Percentiles rank a stretch among this genome's conserved stretches.
These are phyloP conservation scores for Sepiola atlantica DNA, from an alignment of 2,888 invertebrate species.

Conservation along the genomic window DNA sequence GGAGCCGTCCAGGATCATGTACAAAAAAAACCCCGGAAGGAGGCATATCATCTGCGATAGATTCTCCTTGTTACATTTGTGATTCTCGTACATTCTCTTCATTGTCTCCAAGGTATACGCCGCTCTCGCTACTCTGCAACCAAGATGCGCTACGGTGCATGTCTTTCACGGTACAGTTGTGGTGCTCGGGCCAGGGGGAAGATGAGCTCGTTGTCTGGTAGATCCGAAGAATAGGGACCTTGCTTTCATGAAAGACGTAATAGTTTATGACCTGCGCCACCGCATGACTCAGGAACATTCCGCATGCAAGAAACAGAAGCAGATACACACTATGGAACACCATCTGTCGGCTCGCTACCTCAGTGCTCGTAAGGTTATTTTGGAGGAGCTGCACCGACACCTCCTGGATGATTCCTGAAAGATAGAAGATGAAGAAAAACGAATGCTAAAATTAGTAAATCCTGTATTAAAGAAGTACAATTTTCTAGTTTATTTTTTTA, in stretches of 20 bases:
- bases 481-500: neutral
- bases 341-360: slow-evolving; percentile 53
- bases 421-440: neutral
- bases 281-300: slow-evolving; percentile 63
- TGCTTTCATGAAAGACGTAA: slow-evolving; percentile 56
- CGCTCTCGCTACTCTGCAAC: slow-evolving; percentile 70
- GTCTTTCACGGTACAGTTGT: slow-evolving; percentile 52
- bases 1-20: slow-evolving; percentile 43
- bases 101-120: slow-evolving; percentile 62
- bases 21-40: slow-evolving; percentile 38
- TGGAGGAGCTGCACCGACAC: slow-evolving; percentile 47
- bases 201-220: slow-evolving; percentile 48
- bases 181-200: slow-evolving; percentile 47
- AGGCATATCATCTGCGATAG: slow-evolving; percentile 35
- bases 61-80: slow-evolving; percentile 47
- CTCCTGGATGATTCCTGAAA: slow-evolving; percentile 46
- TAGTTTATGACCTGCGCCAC: slow-evolving; percentile 60
- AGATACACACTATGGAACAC: slow-evolving; percentile 60
- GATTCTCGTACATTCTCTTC: slow-evolving; percentile 52
- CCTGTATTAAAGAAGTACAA: neutral
- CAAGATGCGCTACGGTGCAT: slow-evolving; percentile 65
- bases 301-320: slow-evolving; percentile 57
- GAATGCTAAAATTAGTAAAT: neutral
- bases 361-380: slow-evolving; percentile 44
- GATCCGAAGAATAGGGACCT: slow-evolving; percentile 47